A percentile compares a stretch with the other conserved stretches of the same genome.
phyloP scores from a whole-genome alignment of 2,113 vertebrate genomes.

The Nettapus auritus region DNA sequence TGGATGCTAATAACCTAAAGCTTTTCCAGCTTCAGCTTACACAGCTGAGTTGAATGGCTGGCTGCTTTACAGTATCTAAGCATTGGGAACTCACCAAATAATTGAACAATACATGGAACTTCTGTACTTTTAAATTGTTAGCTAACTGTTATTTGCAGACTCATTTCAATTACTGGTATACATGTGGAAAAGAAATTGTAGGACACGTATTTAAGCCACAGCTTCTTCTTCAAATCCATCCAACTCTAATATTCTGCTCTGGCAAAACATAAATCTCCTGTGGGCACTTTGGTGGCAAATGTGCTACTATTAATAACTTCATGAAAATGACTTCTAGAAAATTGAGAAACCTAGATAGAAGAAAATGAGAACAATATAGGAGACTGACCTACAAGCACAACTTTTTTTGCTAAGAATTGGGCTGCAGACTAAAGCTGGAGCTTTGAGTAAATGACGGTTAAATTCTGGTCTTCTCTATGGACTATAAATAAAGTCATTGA shows the following conservation, averaged over 20 bases:
- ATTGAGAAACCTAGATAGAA: neutral
- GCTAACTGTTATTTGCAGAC: slow-evolving; percentile 12
- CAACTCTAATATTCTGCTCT: neutral
- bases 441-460: neutral
- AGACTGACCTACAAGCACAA: neutral
- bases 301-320: neutral
- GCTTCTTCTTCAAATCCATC: neutral
- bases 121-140: slow-evolving; percentile 32
- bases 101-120: neutral
- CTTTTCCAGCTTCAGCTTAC: neutral
- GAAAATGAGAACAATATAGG: neutral
- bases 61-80: neutral
- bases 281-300: neutral
- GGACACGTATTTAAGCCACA: neutral
- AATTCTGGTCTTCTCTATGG: neutral
- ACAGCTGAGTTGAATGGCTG: slow-evolving; percentile 2
- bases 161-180: neutral
- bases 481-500: neutral
- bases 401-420: neutral
- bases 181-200: neutral
- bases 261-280: neutral
- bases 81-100: neutral
- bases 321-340: neutral
- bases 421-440: neutral
- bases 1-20: neutral